Conservation (phyloP, 2,113 vertebrate genomes). For the Cyanoderma ruficeps region DNA sequence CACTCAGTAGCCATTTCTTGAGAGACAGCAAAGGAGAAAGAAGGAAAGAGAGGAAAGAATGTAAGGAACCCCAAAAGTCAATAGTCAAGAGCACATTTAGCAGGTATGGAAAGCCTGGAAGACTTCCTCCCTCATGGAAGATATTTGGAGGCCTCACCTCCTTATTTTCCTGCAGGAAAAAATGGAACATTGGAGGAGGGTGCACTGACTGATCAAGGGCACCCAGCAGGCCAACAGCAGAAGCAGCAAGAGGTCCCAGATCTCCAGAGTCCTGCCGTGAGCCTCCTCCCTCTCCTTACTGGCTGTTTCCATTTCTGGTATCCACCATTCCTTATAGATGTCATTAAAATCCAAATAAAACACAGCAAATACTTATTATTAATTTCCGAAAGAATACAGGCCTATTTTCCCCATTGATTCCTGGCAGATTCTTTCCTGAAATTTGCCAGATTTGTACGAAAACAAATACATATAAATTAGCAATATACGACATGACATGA, state of each 20-base stretch:
- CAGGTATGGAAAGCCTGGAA: background rate
- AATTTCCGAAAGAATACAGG: background rate
- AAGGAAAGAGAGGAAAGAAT: background rate
- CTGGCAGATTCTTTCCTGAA: conserved; percentile 25
- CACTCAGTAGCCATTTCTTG: background rate
- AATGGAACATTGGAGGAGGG: background rate
- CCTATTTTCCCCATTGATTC: background rate
- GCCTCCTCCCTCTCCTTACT: background rate
- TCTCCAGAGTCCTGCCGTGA: background rate
- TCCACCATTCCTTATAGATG: background rate
- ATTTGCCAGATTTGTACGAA: background rate
- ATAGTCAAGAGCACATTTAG: accelerated
- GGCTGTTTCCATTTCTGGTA: background rate
- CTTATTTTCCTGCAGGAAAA: background rate
- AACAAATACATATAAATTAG: conserved; percentile 48
- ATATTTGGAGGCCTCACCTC: background rate
- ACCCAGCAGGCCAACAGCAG: background rate
- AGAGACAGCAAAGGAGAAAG: background rate
- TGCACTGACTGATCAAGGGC: background rate
- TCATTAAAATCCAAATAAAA: conserved; percentile 40
- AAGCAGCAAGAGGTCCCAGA: background rate
- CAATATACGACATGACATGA: background rate
- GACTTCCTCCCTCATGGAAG: background rate
- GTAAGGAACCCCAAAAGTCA: background rate
- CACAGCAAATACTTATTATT: conserved; percentile 24